These are phyloP conservation scores for Macrophya alboannulata DNA, from an alignment of 2,888 invertebrate genomes.

Conservation along the genomic window DNA sequence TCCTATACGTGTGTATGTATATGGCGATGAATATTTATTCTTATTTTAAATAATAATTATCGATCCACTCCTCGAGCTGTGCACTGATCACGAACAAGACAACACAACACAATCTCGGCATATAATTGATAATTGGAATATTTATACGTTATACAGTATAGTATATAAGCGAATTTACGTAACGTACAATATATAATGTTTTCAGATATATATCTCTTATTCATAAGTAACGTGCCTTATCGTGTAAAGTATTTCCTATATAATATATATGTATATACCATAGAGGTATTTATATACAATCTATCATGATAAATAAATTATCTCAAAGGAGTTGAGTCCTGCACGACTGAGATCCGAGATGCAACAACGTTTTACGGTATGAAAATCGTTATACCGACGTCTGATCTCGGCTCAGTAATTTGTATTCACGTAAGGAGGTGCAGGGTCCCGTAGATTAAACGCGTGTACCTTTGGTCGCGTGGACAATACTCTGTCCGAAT, in stretches of 20 bases:
- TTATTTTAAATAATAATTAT: constrained; percentile 26
- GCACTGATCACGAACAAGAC: not conserved
- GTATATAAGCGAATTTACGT: not conserved
- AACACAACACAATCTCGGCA: not conserved
- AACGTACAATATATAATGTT: not conserved
- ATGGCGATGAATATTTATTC: constrained; percentile 28
- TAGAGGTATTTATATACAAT: not conserved
- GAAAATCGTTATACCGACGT: constrained; percentile 2
- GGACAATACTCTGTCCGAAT: constrained; percentile 75
- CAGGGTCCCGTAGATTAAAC: not conserved
- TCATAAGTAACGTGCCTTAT: not conserved
- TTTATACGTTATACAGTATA: not conserved
- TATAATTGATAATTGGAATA: not conserved
- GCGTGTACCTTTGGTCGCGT: constrained; percentile 72
- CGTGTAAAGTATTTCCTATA: not conserved
- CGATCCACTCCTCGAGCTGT: constrained; percentile 11
- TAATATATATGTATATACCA: too few species aligned
- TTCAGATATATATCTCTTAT: not conserved
- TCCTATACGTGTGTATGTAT: not conserved
- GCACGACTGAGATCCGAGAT: not conserved
- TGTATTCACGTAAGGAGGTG: constrained; percentile 31
- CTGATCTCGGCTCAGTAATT: not conserved
- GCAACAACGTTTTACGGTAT: not conserved
- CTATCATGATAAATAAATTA: not conserved
- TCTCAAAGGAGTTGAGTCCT: not conserved